phyloP scores from a whole-genome alignment of 2,113 vertebrate species.

The Lasiurus borealis region DNA sequence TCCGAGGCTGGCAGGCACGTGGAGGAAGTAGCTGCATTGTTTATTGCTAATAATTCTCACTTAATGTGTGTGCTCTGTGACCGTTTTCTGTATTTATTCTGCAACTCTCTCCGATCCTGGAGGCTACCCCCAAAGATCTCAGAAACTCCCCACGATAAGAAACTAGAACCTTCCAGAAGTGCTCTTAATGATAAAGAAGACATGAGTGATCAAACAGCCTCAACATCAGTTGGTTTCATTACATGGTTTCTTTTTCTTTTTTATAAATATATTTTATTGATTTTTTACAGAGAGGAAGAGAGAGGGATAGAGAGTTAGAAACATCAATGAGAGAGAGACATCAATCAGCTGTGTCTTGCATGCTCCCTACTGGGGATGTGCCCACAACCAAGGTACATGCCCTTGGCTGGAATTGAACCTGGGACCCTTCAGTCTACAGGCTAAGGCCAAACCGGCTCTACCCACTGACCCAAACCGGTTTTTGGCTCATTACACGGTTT shows the following conservation, averaged over 20 bases:
- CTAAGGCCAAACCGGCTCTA: no score
- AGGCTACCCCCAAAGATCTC: not conserved
- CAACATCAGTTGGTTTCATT: conserved; percentile 10
- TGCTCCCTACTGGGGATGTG: no score
- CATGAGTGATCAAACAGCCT: not conserved
- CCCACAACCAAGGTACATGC: no score
- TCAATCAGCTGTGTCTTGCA: no score
- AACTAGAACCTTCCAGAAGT: conserved; percentile 33
- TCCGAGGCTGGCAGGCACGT: not conserved
- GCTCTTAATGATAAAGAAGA: not conserved
- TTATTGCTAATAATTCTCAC: conserved; percentile 28
- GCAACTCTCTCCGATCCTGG: not conserved
- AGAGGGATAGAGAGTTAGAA: no score
- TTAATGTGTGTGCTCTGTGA: conserved; percentile 31
- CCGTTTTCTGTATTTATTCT: not conserved
- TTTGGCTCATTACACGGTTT: not conserved
- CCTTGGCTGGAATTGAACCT: no score
- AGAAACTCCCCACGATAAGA: not conserved
- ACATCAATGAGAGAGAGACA: no score
- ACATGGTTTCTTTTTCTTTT: no score
- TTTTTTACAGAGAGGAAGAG: no score
- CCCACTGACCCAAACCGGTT: no score
- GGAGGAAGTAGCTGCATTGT: not conserved
- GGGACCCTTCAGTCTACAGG: no score
- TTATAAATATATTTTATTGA: no score